phyloP scores from a whole-genome alignment of 2,888 invertebrate genomes.

The Bellardia bayeri region DNA sequence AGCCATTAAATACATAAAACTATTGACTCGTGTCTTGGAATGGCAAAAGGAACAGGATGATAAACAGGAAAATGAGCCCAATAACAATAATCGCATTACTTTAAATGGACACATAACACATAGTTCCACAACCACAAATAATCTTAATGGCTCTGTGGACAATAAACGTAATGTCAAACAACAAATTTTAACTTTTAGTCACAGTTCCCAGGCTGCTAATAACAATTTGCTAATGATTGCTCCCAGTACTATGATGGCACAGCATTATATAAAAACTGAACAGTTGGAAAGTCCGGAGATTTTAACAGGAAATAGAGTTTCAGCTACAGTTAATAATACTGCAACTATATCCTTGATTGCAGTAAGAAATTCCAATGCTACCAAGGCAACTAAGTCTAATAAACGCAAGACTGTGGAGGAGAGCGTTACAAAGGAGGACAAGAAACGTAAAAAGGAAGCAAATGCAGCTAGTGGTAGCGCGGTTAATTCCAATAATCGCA shows the following conservation, averaged over 20 bases:
- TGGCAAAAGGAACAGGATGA: constrained; percentile 92
- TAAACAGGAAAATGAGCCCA: constrained; percentile 83
- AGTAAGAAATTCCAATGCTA: background rate
- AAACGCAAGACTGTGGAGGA: constrained; percentile 61
- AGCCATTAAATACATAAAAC: constrained; percentile 96
- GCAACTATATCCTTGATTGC: constrained; percentile 29
- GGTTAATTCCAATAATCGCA: constrained; percentile 29
- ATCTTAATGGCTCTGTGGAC: background rate
- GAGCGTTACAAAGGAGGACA: constrained; percentile 46
- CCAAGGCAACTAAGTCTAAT: constrained; percentile 23
- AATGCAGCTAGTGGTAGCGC: background rate
- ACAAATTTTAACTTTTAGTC: constrained; percentile 13
- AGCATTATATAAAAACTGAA: constrained; percentile 78
- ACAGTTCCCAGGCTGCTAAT: constrained; percentile 30
- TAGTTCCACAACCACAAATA: background rate
- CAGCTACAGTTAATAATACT: background rate
- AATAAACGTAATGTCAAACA: constrained; percentile 56
- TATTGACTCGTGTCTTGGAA: constrained; percentile 93
- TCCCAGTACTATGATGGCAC: constrained; percentile 69
- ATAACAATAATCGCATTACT: constrained; percentile 81
- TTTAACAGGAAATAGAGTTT: background rate
- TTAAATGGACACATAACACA: constrained; percentile 78
- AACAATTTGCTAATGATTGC: constrained; percentile 82
- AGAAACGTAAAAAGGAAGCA: constrained; percentile 62
- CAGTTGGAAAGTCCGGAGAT: constrained; percentile 51